These are phyloP conservation scores for Merops nubicus DNA, from an alignment of 2,113 vertebrate genomes.

Conservation along the genomic window DNA sequence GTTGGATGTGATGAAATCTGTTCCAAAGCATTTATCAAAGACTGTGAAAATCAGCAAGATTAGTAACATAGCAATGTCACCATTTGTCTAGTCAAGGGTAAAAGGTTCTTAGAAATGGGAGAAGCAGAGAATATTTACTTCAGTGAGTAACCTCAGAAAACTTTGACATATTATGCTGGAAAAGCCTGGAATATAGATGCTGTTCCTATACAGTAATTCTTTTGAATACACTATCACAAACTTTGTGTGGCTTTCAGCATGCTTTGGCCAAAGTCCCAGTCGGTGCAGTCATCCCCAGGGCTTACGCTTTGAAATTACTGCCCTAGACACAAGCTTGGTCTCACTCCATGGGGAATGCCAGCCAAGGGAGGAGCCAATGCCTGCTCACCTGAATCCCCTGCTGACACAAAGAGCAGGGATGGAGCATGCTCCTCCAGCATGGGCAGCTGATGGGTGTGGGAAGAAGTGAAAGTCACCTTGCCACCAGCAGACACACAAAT, in stretches of 20 bases:
- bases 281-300: not conserved
- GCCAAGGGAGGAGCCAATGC: not conserved
- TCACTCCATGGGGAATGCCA: not conserved
- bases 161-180: not conserved
- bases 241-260: not conserved
- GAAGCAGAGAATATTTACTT: not conserved
- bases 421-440: rapidly evolving
- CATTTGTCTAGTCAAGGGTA: constrained; percentile 38
- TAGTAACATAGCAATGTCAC: not conserved
- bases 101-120: not conserved
- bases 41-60: constrained; percentile 19
- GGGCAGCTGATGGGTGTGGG: rapidly evolving
- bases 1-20: constrained; percentile 49
- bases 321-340: not conserved
- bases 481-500: not conserved
- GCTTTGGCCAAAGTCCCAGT: not conserved
- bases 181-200: not conserved
- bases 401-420: rapidly evolving
- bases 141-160: not conserved
- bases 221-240: not conserved
- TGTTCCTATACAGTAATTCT: not conserved
- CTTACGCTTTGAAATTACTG: not conserved
- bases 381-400: not conserved
- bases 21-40: constrained; percentile 47
- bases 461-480: not conserved